Evolutionary conservation across 2,888 invertebrate species (phyloP), one percentile per base, ranked within the genome.

Genomic region (Rhamnusium bicolor): DNA sequence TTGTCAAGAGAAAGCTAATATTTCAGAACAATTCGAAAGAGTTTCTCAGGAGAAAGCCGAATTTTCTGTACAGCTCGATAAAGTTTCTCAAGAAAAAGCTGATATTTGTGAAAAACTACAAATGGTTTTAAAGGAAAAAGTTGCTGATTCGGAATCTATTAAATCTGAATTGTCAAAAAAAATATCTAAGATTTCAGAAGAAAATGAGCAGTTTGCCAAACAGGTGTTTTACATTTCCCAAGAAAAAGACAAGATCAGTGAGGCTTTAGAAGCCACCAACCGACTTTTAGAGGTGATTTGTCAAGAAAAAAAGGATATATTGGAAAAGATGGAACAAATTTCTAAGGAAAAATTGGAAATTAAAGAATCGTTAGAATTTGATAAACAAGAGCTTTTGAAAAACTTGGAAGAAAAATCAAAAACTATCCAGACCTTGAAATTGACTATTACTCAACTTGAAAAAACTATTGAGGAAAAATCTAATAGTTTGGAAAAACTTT

Each of bases 31-130:
- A 49, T 68, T 71, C 14, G 73, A 79, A 63, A 75, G 65, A 19
- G 53, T 74, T 12, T 68, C 71, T 12, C 32, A 66, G 56, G 71
- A 73, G 24, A 78, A 78, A 70, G 72, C 71, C 4, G 72, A 73
- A 46, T 75, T 77, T 67, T 77, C 75, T 6, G 71, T 71, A 61
- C 75, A 77, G 24, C 70, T 77, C 14, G 74, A 77, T 63, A 72
- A 72, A 29, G 72, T 70, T 47, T 77, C 75, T 19, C 75, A 77
- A 46, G 73, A 76, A 53, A 76, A 76, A 16, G 60, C 32, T 2
- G 53, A 61, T 19, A n/a, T 73, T 32, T 27, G 18, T 12, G 19
- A 51, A 51, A 51, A 51, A 51, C 8, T 51, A 51, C 18, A 51
- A 10, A 3, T 19, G 10, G 16, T 18, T 19, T 12, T 51, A 21